phyloP scores from a whole-genome alignment of 2,113 vertebrate genomes.

The Pygoscelis adeliae region DNA sequence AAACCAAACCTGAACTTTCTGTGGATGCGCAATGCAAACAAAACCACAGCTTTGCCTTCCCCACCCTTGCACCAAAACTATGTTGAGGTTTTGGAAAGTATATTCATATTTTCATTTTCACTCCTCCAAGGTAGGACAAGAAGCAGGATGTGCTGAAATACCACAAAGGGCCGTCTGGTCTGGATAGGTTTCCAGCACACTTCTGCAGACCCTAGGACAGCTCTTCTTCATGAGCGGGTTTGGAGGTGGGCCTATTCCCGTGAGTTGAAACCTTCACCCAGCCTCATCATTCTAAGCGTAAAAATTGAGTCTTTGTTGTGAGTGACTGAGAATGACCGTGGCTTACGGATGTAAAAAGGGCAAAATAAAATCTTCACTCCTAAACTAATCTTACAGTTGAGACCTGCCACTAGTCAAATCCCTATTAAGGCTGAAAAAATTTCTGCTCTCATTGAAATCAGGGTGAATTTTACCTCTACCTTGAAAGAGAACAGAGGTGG shows the following conservation, averaged over 20 bases:
- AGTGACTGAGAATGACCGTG: background rate
- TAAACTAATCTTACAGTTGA: background rate
- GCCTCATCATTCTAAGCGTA: rapidly evolving
- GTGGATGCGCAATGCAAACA: slow-evolving; percentile 29
- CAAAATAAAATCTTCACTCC: background rate
- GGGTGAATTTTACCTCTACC: background rate
- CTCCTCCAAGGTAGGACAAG: slow-evolving; percentile 59
- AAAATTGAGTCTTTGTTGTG: background rate
- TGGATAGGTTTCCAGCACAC: background rate
- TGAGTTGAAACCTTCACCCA: background rate
- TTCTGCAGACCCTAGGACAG: background rate
- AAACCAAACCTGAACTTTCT: background rate
- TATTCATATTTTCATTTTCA: slow-evolving; percentile 48
- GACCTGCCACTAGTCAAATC: background rate
- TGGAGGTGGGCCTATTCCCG: background rate
- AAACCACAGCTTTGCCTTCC: slow-evolving; percentile 31
- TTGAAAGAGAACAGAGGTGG: background rate
- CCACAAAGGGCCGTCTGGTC: background rate
- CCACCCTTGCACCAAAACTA: slow-evolving; percentile 57
- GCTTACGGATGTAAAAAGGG: background rate
- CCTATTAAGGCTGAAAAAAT: background rate
- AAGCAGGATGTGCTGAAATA: slow-evolving; percentile 45
- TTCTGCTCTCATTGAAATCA: background rate
- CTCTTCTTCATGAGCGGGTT: rapidly evolving
- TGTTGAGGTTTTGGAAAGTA: slow-evolving; percentile 64